Conservation (phyloP, 1,140 invertebrate species). For the Neodiprion pinetum region DNA sequence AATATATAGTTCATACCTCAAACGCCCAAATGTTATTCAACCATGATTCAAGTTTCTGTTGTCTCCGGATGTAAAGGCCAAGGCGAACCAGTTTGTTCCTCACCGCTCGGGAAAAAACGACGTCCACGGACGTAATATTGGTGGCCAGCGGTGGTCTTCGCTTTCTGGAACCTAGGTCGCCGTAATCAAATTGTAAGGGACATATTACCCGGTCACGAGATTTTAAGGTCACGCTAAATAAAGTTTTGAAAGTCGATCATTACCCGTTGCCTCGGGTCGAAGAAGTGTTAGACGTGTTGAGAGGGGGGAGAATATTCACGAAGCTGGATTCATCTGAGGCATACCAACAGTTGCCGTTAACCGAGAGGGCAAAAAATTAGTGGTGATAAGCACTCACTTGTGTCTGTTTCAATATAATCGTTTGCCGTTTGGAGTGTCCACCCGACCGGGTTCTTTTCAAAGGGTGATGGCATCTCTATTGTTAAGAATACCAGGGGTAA, state of each 20-base stretch:
- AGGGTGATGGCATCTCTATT: slow-evolving; percentile 11
- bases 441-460: not conserved
- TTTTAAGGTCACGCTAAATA: slow-evolving; percentile 51
- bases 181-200: no score
- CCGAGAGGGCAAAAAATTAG: slow-evolving; percentile 34
- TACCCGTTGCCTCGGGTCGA: slow-evolving; percentile 36
- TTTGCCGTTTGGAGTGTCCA: slow-evolving; percentile 23
- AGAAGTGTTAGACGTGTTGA: slow-evolving; percentile 31
- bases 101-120: no score
- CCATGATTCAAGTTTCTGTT: no score
- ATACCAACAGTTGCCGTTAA: slow-evolving; percentile 45
- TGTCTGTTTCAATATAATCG: slow-evolving; percentile 24
- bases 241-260: slow-evolving; percentile 25
- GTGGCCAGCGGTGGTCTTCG: no score
- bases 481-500: slow-evolving; percentile 21
- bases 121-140: no score
- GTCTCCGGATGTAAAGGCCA: no score
- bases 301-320: slow-evolving; percentile 29
- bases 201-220: no score
- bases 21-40: no score
- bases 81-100: no score
- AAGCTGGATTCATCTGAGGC: slow-evolving; percentile 32
- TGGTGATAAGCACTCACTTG: slow-evolving; percentile 41
- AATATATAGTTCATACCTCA: no score
- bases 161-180: no score